Evolutionary conservation across 2,888 invertebrate species (phyloP).

Genomic region (Leptopilina syphax): DNA sequence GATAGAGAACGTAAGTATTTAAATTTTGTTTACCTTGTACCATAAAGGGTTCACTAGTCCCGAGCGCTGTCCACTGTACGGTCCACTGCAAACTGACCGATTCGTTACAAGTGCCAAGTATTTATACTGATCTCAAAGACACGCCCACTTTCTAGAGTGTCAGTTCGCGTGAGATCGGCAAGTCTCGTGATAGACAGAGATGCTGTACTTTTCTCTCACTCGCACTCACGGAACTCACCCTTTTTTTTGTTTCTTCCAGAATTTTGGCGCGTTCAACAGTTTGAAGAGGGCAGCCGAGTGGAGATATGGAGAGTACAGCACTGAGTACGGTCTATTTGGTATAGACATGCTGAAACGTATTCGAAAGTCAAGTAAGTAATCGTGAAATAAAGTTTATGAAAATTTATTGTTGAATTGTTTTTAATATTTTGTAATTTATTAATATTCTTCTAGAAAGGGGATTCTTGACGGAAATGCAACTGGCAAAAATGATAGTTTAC

Average conservation of each 20-base stretch:
- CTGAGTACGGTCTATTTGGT: neutral
- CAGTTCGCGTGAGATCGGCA: too few relatives aligned
- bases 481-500: slow-evolving; percentile 84
- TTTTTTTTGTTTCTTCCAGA: neutral
- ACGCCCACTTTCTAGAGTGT: too few relatives aligned
- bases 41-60: too few relatives aligned
- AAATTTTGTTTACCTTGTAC: too few relatives aligned
- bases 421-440: neutral
- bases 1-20: slow-evolving; percentile 78
- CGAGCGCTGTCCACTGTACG: too few relatives aligned
- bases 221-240: too few relatives aligned
- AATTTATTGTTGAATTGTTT: neutral
- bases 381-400: too few relatives aligned
- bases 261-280: slow-evolving; percentile 16
- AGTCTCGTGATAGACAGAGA: too few relatives aligned
- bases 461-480: slow-evolving; percentile 85
- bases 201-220: too few relatives aligned
- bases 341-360: slow-evolving; percentile 2
- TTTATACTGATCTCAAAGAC: too few relatives aligned
- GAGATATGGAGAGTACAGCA: slow-evolving; percentile 50
- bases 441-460: slow-evolving; percentile 68
- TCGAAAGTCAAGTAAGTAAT: neutral
- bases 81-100: too few relatives aligned
- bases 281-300: neutral
- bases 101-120: too few relatives aligned